A percentile compares a stretch with the other conserved stretches of the same genome.
Evolutionary conservation across 1,140 invertebrate species (phyloP).

Genomic region (Microplitis mediator): DNA sequence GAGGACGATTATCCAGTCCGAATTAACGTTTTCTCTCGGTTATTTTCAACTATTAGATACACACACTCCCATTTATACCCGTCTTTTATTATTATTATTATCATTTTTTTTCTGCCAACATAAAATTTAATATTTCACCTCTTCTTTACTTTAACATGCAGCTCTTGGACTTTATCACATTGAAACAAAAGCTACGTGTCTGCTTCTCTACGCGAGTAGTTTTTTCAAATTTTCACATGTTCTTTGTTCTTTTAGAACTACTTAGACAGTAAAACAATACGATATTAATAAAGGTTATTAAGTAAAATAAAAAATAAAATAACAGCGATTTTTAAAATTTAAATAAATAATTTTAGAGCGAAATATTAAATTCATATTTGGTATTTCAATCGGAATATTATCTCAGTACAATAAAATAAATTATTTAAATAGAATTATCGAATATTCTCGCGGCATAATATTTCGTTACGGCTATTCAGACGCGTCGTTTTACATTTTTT

Average conservation of each 20-base stretch:
- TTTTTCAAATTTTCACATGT: background rate
- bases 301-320: too few species aligned
- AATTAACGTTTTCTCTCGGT: background rate
- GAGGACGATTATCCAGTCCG: slow-evolving; percentile 19
- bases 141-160: slow-evolving; percentile 16
- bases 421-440: too few species aligned
- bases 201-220: background rate
- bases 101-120: too few species aligned
- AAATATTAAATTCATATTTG: too few species aligned
- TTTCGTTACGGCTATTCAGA: too few species aligned
- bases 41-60: background rate
- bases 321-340: too few species aligned
- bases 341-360: too few species aligned
- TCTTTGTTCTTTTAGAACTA: background rate
- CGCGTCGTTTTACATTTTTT: too few species aligned
- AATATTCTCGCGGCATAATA: too few species aligned
- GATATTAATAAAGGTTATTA: too few species aligned
- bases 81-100: slow-evolving; percentile 16
- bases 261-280: background rate
- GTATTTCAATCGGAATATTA: too few species aligned
- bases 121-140: slow-evolving; percentile 41
- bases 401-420: too few species aligned
- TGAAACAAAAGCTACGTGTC: slow-evolving; percentile 17
- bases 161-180: slow-evolving; percentile 18
- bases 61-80: background rate